Evolutionary conservation across 2,888 invertebrate genomes (phyloP).

Genomic region (Trisateles emortualis): DNA sequence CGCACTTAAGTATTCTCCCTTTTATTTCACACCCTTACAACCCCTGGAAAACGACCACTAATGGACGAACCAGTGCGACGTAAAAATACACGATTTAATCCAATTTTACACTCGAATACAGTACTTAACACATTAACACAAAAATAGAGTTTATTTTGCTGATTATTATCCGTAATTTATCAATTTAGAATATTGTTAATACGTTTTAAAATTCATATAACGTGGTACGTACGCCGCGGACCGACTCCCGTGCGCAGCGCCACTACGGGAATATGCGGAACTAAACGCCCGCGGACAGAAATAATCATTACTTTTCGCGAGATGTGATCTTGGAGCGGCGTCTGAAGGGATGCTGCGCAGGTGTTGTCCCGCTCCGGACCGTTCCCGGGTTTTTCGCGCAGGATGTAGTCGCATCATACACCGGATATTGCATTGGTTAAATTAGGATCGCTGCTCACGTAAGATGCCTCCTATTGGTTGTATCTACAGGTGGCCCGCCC

Average conservation of each 20-base stretch:
- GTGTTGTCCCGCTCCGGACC: slow-evolving; percentile 67
- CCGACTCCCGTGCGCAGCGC: slow-evolving; percentile 74
- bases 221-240: slow-evolving; percentile 73
- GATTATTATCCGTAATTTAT: slow-evolving; percentile 62
- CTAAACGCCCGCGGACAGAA: slow-evolving; percentile 81
- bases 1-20: slow-evolving; percentile 26
- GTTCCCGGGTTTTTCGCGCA: slow-evolving; percentile 85
- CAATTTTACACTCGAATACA: slow-evolving; percentile 11
- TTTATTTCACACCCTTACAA: slow-evolving; percentile 37
- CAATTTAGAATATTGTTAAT: slow-evolving; percentile 72
- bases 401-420: slow-evolving; percentile 70
- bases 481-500: slow-evolving; percentile 32
- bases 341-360: slow-evolving; percentile 79
- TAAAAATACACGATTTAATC: slow-evolving; percentile 27
- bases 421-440: slow-evolving; percentile 78
- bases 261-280: slow-evolving; percentile 79
- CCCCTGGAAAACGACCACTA: slow-evolving; percentile 37
- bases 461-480: slow-evolving; percentile 65
- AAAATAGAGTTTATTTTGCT: slow-evolving; percentile 32
- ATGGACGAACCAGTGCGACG: slow-evolving; percentile 38
- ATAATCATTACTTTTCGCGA: slow-evolving; percentile 87
- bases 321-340: slow-evolving; percentile 83
- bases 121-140: slow-evolving; percentile 22
- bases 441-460: slow-evolving; percentile 67
- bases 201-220: slow-evolving; percentile 75